A percentile compares a stretch with the other conserved stretches of the same genome.
phyloP scores from a whole-genome alignment of 2,113 vertebrate genomes.

The Aptenodytes forsteri region DNA sequence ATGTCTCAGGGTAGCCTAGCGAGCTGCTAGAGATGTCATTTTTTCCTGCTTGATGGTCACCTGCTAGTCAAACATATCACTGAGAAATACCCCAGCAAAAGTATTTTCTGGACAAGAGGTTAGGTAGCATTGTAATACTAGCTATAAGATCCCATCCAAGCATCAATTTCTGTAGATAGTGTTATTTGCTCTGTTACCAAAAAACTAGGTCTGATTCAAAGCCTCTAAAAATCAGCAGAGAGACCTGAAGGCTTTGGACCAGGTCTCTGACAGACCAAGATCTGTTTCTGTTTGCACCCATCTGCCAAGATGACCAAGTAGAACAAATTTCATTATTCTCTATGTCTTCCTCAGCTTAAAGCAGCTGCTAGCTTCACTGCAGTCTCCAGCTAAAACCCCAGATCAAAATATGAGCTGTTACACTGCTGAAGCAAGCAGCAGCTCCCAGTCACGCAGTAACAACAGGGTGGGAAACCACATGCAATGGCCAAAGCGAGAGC shows the following conservation, averaged over 20 bases:
- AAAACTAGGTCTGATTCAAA: neutral
- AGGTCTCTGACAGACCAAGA: neutral
- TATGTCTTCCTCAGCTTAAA: neutral
- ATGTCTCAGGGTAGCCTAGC: neutral
- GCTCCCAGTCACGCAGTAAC: neutral
- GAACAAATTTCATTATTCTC: neutral
- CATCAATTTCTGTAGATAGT: neutral
- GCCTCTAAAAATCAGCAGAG: neutral
- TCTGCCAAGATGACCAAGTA: neutral
- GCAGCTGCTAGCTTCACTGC: neutral
- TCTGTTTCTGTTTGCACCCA: neutral
- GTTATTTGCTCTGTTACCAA: neutral
- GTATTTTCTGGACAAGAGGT: neutral
- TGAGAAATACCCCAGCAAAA: neutral
- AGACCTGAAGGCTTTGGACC: neutral
- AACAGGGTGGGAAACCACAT: neutral
- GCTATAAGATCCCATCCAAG: neutral
- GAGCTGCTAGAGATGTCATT: neutral
- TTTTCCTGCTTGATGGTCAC: neutral
- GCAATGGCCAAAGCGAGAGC: accelerated
- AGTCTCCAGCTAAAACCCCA: neutral
- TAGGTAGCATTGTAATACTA: neutral
- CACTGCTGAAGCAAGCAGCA: neutral
- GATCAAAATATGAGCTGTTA: neutral
- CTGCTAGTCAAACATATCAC: neutral